Evolutionary conservation across 2,113 vertebrate genomes (phyloP).

Genomic region (Pygoscelis antarcticus): DNA sequence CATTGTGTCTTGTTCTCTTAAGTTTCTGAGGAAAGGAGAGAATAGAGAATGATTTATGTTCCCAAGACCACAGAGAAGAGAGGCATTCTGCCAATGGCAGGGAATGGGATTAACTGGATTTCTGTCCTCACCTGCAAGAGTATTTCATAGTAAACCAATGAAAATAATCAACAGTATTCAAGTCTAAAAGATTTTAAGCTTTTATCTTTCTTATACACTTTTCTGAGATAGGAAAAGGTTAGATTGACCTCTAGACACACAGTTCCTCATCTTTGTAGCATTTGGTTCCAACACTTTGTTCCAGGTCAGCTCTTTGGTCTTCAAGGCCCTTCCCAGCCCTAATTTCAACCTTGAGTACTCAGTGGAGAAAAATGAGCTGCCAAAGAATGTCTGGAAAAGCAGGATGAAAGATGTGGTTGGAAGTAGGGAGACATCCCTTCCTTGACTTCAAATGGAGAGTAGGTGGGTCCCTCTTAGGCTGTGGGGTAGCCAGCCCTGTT

Average conservation of each 20-base stretch:
- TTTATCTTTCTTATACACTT: neutral
- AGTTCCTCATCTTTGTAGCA: neutral
- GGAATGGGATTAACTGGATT: neutral
- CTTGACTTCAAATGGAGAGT: neutral
- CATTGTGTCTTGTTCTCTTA: neutral
- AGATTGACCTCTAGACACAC: neutral
- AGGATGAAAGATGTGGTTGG: rapidly evolving
- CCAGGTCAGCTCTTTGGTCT: neutral
- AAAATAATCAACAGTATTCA: slow-evolving; percentile 25
- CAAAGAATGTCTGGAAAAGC: neutral
- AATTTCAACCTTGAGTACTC: neutral
- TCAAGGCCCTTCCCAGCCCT: neutral
- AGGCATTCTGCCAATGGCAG: neutral
- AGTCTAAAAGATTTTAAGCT: rapidly evolving
- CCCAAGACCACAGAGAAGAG: neutral
- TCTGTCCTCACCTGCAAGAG: neutral
- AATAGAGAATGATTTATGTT: neutral
- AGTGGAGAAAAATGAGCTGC: neutral
- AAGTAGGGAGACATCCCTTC: neutral
- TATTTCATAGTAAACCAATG: slow-evolving; percentile 26
- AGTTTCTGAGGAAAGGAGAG: neutral
- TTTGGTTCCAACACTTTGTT: neutral
- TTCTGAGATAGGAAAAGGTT: neutral
- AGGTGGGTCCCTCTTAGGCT: too few relatives aligned
- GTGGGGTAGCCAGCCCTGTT: neutral